Percentiles rank a stretch among this genome's conserved stretches.
Conservation (phyloP, 2,113 vertebrate genomes). For the Heterotis niloticus region DNA sequence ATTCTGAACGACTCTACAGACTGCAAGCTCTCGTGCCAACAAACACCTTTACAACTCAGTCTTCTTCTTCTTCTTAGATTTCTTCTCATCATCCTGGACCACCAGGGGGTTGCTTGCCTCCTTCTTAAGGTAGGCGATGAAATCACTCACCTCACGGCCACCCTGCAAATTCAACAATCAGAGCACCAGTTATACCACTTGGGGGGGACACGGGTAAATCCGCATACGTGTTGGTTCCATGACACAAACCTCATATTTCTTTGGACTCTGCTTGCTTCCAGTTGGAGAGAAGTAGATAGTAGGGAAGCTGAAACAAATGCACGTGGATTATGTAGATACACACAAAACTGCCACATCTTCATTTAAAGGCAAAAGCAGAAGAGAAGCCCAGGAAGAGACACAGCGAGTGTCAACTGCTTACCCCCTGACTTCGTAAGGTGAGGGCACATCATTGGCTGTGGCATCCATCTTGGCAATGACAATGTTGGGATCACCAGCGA, state of each 20-base stretch:
- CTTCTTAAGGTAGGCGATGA: slow-evolving; percentile 87
- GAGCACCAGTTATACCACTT: neutral
- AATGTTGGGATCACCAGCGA: slow-evolving; percentile 80
- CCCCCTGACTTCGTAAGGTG: slow-evolving; percentile 93
- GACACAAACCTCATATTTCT: slow-evolving; percentile 86
- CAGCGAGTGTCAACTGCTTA: slow-evolving; percentile 54
- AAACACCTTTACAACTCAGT: slow-evolving; percentile 58
- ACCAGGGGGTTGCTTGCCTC: slow-evolving; percentile 79
- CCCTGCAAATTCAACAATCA: slow-evolving; percentile 65
- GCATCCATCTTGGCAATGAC: slow-evolving; percentile 98
- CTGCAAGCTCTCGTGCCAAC: slow-evolving; percentile 41
- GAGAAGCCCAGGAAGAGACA: neutral
- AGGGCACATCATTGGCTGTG: slow-evolving; percentile 95
- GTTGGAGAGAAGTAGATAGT: slow-evolving; percentile 92
- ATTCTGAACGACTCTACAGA: slow-evolving; percentile 28
- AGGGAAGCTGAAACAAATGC: slow-evolving; percentile 75
- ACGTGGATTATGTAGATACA: neutral
- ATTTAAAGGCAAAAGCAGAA: neutral
- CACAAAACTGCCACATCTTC: neutral
- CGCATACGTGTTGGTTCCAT: neutral
- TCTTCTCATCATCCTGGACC: slow-evolving; percentile 78
- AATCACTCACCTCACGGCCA: slow-evolving; percentile 90
- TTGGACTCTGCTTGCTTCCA: slow-evolving; percentile 85
- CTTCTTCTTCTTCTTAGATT: slow-evolving; percentile 83
- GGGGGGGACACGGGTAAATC: too few relatives aligned